Evolutionary conservation across 2,113 vertebrate genomes (phyloP), one percentile per base, ranked within the genome.

Genomic region (Oenanthe melanoleuca): DNA sequence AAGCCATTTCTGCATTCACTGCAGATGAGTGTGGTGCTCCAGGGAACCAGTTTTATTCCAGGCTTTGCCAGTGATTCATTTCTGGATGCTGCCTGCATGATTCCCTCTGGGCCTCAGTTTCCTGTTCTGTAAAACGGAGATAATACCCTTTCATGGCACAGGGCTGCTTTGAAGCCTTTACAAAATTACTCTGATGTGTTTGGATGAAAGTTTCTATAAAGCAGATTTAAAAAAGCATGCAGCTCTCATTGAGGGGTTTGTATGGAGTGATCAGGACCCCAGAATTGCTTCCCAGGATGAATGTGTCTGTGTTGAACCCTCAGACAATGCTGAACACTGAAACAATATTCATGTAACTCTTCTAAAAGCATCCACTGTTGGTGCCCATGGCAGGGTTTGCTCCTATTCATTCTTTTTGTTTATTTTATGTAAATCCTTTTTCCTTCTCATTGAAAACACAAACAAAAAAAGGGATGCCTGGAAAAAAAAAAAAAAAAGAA

Each of bases 381-480:
- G 89, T 90, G 63, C 92, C 90, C 86, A 53, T 93, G 93, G 90
- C 90, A 89, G 79, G 49, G 34, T 80, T 94, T 80, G 61, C 80
- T 57, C 53, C 90, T 96, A 86, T 96, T 96, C 95, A 95, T 94
- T 92, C 92, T 88, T 93, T 80, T 93, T 96, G 94, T 96, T 96
- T 96, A 83, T 96, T 96, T 95, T 94, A 95, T 96, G 95, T 79
- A 97, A 96, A 97, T 96, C 69, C 77, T 81, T 94, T 86, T 87
- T 10, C 63, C 60, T 95, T 81, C 72, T 80, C 65, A 88, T 91
- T 97, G 95, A 97, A 89, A 92, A 74, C 55, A 82, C 77, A 94
- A 96, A 93, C 55, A 86, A 69, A 85, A 89, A 92, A 52, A 52
- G 18, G 24, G 64, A 67, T 11, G 37, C 80, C 63, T 4, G 38